Percentiles rank a stretch among this genome's conserved stretches.
Conservation (phyloP, 2,113 vertebrate species). For the Polypterus senegalus region DNA sequence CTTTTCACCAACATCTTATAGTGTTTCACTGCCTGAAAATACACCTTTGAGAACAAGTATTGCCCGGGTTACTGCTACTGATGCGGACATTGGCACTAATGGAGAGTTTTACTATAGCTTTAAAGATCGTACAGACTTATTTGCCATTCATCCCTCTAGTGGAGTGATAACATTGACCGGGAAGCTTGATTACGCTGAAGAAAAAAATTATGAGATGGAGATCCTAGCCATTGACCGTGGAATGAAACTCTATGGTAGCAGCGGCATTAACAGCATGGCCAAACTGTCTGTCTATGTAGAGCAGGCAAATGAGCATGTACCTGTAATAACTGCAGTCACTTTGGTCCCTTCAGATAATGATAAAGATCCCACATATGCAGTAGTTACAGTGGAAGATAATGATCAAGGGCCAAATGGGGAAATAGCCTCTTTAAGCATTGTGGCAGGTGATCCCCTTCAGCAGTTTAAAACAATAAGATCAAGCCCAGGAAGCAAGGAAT, state of each 20-base stretch:
- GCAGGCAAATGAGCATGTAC: constrained; percentile 78
- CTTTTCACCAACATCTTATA: constrained; percentile 93
- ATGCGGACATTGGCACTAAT: constrained; percentile 93
- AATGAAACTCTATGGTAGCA: constrained; percentile 89
- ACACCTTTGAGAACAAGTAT: constrained; percentile 79
- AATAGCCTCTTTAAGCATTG: constrained; percentile 78
- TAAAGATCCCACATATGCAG: constrained; percentile 69
- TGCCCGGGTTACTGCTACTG: constrained; percentile 82
- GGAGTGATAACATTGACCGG: constrained; percentile 79
- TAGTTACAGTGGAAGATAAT: constrained; percentile 77
- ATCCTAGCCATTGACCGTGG: constrained; percentile 89
- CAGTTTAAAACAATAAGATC: constrained; percentile 76
- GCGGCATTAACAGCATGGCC: constrained; percentile 92
- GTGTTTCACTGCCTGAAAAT: constrained; percentile 82
- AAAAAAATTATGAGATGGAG: constrained; percentile 74
- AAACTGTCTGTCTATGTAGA: constrained; percentile 74
- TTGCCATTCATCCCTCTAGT: constrained; percentile 90
- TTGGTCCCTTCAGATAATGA: constrained; percentile 65
- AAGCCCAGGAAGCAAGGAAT: constrained; percentile 83
- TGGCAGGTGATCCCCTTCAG: constrained; percentile 78
- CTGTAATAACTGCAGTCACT: constrained; percentile 63
- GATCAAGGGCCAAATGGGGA: constrained; percentile 84
- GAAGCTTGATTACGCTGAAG: constrained; percentile 70
- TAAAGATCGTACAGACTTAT: constrained; percentile 84
- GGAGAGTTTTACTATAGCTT: constrained; percentile 98